Conservation (phyloP, 1,140 invertebrate genomes). For the Lucilia cuprina region DNA sequence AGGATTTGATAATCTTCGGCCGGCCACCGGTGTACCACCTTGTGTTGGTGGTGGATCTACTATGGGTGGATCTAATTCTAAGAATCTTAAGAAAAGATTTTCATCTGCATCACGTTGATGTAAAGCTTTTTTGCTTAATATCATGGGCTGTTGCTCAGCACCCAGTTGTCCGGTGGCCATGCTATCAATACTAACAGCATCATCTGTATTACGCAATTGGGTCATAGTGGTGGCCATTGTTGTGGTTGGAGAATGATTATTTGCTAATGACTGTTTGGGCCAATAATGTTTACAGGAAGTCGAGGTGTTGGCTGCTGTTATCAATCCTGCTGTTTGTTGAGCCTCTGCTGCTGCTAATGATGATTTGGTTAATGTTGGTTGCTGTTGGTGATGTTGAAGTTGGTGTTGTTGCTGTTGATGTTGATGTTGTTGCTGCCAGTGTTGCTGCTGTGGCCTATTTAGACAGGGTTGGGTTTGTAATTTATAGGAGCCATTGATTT, state of each 20-base stretch:
- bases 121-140: conserved; percentile 65
- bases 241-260: conserved; percentile 29
- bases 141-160: conserved; percentile 48
- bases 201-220: conserved; percentile 35
- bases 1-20: conserved; percentile 30
- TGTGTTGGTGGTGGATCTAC: conserved; percentile 41
- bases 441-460: conserved; percentile 42
- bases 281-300: neutral
- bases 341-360: neutral
- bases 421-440: neutral
- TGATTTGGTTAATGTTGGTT: neutral
- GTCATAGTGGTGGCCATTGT: conserved; percentile 40
- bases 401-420: neutral
- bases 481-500: conserved; percentile 66
- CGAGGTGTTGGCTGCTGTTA: conserved; percentile 6
- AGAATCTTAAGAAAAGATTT: conserved; percentile 77
- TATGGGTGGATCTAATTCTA: conserved; percentile 76
- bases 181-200: conserved; percentile 54
- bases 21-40: neutral
- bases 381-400: neutral
- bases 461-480: conserved; percentile 63
- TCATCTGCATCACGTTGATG: conserved; percentile 74
- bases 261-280: conserved; percentile 31
- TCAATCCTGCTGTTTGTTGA: neutral
- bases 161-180: conserved; percentile 41